A percentile compares a stretch with the other conserved stretches of the same genome.
These are phyloP conservation scores for Anastrepha obliqua DNA, from an alignment of 1,140 invertebrate genomes.

Conservation along the genomic window DNA sequence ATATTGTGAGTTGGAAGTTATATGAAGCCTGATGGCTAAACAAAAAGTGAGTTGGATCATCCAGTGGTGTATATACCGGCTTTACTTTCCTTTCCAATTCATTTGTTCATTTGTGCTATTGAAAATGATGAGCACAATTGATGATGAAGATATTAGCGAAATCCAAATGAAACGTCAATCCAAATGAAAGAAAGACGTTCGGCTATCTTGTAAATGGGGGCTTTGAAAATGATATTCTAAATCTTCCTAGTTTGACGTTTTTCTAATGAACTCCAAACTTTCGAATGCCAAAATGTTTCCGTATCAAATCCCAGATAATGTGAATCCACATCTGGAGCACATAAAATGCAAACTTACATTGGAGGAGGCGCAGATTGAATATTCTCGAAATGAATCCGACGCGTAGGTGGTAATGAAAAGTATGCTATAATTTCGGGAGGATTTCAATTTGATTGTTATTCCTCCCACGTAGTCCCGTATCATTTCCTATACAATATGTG, in stretches of 20 bases:
- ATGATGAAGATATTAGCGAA: background rate
- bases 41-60: background rate
- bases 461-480: slow-evolving; percentile 22
- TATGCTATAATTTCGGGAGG: no score
- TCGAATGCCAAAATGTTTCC: background rate
- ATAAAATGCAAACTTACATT: background rate
- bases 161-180: background rate
- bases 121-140: no score
- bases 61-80: background rate
- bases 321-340: background rate
- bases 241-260: background rate
- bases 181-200: background rate
- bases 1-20: background rate
- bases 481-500: background rate
- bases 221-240: background rate
- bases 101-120: background rate
- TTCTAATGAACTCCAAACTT: background rate
- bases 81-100: background rate
- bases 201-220: background rate
- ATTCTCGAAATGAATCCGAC: background rate
- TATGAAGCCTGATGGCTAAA: background rate
- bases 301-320: slow-evolving; percentile 1
- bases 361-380: background rate
- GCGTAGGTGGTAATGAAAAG: background rate
- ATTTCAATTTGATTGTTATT: background rate